Percentiles rank a stretch among this genome's conserved stretches.
Evolutionary conservation across 2,888 invertebrate genomes (phyloP).

Genomic region (Xanthorhoe spadicearia): DNA sequence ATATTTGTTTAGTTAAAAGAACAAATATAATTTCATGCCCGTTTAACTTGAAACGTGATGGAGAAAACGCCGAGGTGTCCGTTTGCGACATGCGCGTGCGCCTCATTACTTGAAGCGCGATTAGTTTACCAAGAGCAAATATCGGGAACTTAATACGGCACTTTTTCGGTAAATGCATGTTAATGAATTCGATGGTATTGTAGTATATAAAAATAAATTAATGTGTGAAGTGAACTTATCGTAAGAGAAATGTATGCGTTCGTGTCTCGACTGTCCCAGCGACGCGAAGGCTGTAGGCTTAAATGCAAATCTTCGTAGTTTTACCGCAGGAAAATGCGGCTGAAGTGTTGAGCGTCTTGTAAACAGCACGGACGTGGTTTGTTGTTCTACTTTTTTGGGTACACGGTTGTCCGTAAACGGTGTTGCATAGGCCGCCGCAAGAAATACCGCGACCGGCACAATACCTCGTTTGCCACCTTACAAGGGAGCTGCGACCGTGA

Average conservation of each 20-base stretch:
- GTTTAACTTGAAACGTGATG: conserved; percentile 54
- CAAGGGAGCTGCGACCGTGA: conserved; percentile 70
- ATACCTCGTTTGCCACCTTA: conserved; percentile 75
- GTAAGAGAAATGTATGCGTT: conserved; percentile 64
- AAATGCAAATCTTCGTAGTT: conserved; percentile 78
- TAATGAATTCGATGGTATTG: conserved; percentile 41
- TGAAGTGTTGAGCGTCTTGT: conserved; percentile 79
- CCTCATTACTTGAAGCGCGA: conserved; percentile 62
- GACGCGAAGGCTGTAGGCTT: conserved; percentile 63
- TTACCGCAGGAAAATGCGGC: conserved; percentile 78
- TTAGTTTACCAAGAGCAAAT: conserved; percentile 47
- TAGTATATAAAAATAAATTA: conserved; percentile 40
- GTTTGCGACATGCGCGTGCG: conserved; percentile 58
- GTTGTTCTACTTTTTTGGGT: conserved; percentile 84
- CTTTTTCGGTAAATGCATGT: conserved; percentile 40
- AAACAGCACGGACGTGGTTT: conserved; percentile 77
- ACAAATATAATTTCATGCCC: conserved; percentile 59
- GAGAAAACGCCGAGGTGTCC: conserved; percentile 59
- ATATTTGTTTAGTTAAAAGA: conserved; percentile 62
- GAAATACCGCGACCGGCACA: conserved; percentile 75
- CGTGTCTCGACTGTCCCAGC: conserved; percentile 46
- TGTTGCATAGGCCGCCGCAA: conserved; percentile 74
- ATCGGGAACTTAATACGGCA: conserved; percentile 41
- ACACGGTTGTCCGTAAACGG: conserved; percentile 79
- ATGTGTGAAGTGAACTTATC: conserved; percentile 43